Conservation (phyloP, 2,797 vertebrate genomes). For the Takifugu ocellatus region DNA sequence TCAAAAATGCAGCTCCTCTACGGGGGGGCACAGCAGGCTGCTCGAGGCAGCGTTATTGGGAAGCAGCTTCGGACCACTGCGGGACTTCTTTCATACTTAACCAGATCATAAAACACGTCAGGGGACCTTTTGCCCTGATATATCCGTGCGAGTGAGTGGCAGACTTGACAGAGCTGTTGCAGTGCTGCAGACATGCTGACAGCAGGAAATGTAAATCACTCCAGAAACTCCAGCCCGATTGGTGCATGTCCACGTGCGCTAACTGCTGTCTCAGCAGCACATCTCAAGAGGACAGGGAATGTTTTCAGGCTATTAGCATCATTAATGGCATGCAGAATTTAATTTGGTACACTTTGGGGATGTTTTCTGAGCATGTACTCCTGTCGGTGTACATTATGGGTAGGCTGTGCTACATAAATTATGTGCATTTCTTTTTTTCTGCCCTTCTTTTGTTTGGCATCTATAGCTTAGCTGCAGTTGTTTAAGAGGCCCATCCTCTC, state of each 20-base stretch:
- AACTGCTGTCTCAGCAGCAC: constrained; percentile 20
- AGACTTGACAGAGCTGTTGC: constrained; percentile 4
- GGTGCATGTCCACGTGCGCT: constrained; percentile 4
- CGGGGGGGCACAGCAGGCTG: neutral
- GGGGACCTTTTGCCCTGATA: neutral
- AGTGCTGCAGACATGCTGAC: constrained; percentile 19
- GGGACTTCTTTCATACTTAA: neutral
- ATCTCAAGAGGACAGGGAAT: neutral
- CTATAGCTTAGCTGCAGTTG: too few species aligned
- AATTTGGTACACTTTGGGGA: neutral
- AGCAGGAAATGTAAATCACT: constrained; percentile 23
- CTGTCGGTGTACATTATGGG: constrained; percentile 25
- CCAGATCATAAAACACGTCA: constrained; percentile 18
- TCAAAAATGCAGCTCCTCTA: constrained; percentile 20
- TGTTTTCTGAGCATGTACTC: constrained; percentile 1
- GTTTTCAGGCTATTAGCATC: constrained; percentile 17
- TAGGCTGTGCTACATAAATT: constrained; percentile 1
- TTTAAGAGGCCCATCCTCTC: too few species aligned
- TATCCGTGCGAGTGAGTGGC: constrained; percentile 4
- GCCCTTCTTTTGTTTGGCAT: too few species aligned
- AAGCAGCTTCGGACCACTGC: neutral
- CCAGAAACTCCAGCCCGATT: constrained; percentile 2
- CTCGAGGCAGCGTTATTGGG: constrained; percentile 8
- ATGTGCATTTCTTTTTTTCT: too few species aligned
- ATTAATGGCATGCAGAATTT: constrained; percentile 19